These are phyloP conservation scores for Amorpha juglandis DNA, from an alignment of 2,888 invertebrate genomes.

Conservation along the genomic window DNA sequence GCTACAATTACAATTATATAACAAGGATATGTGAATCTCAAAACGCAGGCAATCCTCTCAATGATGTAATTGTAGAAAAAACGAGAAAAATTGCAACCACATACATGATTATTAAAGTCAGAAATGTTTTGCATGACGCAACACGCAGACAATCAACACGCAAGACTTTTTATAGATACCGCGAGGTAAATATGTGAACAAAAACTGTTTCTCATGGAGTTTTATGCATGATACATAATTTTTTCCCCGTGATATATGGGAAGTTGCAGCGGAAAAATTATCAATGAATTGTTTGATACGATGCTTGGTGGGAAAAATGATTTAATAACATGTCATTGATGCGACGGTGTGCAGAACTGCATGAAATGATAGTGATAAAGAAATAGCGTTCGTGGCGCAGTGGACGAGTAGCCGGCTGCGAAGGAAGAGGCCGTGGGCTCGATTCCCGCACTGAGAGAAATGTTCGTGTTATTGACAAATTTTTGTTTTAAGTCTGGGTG, in stretches of 20 bases:
- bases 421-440: too few species aligned
- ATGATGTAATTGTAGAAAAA: slow-evolving; percentile 9
- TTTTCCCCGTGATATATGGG: background rate
- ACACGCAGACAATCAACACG: slow-evolving; percentile 21
- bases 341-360: too few species aligned
- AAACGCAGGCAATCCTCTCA: background rate
- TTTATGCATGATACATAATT: slow-evolving; percentile 5
- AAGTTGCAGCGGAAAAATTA: background rate
- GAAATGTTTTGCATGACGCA: slow-evolving; percentile 17
- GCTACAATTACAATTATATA: background rate
- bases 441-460: too few species aligned
- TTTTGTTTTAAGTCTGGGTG: too few species aligned
- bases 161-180: slow-evolving; percentile 11
- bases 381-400: too few species aligned
- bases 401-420: too few species aligned
- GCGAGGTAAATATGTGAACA: slow-evolving; percentile 14
- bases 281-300: background rate
- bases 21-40: slow-evolving; percentile 3
- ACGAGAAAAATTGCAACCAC: slow-evolving; percentile 14
- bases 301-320: background rate
- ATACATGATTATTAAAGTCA: slow-evolving; percentile 16
- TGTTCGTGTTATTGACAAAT: too few species aligned
- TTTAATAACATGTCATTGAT: background rate
- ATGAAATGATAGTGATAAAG: too few species aligned
- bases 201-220: slow-evolving; percentile 17